phyloP scores from a whole-genome alignment of 1,140 invertebrate species.

The Papilio aristodemus region DNA sequence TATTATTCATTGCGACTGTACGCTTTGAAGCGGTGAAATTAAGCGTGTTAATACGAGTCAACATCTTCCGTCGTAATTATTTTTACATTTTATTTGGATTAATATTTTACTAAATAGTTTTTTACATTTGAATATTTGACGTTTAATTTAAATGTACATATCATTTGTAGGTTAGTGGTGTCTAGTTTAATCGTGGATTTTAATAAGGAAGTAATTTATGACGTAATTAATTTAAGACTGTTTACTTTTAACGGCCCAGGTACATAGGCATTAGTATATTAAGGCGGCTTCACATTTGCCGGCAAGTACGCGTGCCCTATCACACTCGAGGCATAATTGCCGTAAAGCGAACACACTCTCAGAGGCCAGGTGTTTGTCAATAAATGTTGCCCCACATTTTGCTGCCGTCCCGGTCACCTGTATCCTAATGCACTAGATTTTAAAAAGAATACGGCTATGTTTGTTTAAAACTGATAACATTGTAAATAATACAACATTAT shows the following conservation, averaged over 20 bases:
- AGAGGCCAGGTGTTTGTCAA: constrained; percentile 35
- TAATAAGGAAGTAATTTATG: neutral
- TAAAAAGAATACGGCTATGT: neutral
- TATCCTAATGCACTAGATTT: constrained; percentile 1
- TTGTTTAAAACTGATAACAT: neutral
- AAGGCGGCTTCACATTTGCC: constrained; percentile 47
- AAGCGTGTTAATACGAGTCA: constrained; percentile 19
- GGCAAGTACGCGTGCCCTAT: constrained; percentile 63
- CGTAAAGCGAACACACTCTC: constrained; percentile 52
- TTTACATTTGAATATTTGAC: constrained; percentile 2
- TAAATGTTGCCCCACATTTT: constrained; percentile 23
- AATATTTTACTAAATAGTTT: constrained; percentile 20
- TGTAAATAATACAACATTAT: neutral
- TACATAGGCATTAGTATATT: constrained; percentile 37
- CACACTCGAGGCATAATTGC: constrained; percentile 49
- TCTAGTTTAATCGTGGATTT: neutral
- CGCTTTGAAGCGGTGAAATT: constrained; percentile 3
- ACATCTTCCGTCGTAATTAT: neutral
- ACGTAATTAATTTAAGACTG: neutral
- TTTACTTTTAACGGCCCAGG: constrained; percentile 40
- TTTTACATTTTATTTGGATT: neutral
- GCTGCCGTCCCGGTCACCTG: constrained; percentile 4
- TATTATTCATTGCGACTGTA: neutral
- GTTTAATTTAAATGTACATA: neutral
- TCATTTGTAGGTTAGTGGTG: neutral